Base-by-base conservation (phyloP, 2,888 invertebrate species). In the Ephialtes manifestator region DNA sequence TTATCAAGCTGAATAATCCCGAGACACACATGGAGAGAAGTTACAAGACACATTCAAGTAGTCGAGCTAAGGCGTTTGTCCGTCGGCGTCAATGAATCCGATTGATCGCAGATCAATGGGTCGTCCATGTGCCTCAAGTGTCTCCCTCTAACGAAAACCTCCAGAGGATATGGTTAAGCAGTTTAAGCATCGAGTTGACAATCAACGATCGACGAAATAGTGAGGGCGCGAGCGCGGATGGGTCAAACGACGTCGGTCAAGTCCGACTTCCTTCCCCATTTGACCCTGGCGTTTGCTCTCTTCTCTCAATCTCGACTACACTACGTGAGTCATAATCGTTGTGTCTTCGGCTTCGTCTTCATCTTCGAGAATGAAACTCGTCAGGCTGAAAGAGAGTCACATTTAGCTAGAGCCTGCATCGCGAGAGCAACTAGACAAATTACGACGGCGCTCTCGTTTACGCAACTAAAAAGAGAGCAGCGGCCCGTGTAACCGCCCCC, bases 81-180 rank as follows among this genome's bases (percentile, higher is more conserved):
- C 71, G 72, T 46, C 79, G 79, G 92, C 90, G 90, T 91, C 90
- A 93, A 93, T 93, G 91, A 93, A 93, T 93, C 88, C 91, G 93
- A 93, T 94, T 93, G 93, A 94, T 93, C 92, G 91, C 91, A 88
- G 92, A 93, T 93, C 93, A 93, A 93, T 93, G 90, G 91, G 92
- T 68, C 68, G 91, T 91, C 24, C 58, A 91, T 88, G 89, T 88
- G 60, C 88, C 87, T 20, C 15, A 15, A 35, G 13, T 39, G 43
- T 18, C 65, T 18, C 35, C 15, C 35, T n/a, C 10, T 18, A n/a
- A n/a, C 39, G 20, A 20, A 39, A 10, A 10, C 35, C 39, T 20
- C 13, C 46, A 3, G 39, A 51, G 18, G 24, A 31, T 13, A 31
- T 48, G 2, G 43, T 48, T 18, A 48, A 46, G 51, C 13, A 31